Base-by-base conservation (phyloP, 2,113 vertebrate genomes). In the Bambusicola thoracicus region DNA sequence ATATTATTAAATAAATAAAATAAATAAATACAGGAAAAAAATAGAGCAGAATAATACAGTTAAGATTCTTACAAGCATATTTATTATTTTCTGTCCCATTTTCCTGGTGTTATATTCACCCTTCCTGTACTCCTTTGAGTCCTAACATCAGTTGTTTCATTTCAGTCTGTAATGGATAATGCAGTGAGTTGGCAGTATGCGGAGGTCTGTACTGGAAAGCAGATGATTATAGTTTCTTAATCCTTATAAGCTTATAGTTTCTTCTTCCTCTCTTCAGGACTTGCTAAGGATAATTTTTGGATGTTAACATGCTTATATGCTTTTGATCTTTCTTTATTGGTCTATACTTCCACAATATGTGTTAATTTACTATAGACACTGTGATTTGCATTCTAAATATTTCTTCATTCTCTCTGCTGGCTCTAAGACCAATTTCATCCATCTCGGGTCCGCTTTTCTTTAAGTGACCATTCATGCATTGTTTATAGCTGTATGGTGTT, bases 11-110 rank as follows among this genome's bases (percentile, higher is more conserved):
- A n/a, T n/a, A n/a, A n/a, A n/a, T n/a, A n/a, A n/a, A n/a, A n/a
- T n/a, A 46, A 83, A 65, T 10, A 30, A 44, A 10, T 53, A 29
- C 4, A 21, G 22, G 34, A 53, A 46, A 83, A 65, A 30, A 44
- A 10, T n/a, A n/a, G n/a, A n/a, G 27, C 27, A 9, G 24, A 68
- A 59, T 24, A 68, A 85, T 13, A 32, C 38, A 44, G 12, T 68
- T 79, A 13, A 25, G 55, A 22, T 6, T 41, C 4, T 49, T 79
- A 32, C 3, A 19, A 0, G 0, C 17, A 18, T 12, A 10, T 11
- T 48, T 58, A 10, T 51, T 44, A 40, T 27, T 81, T 91, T 69
- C 38, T 53, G 30, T 30, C 38, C 11, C 1, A 24, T 89, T 76
- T 34, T 61, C 21, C 51, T 65, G n/a, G 27, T 78, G 3, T 55